phyloP scores from a whole-genome alignment of 2,113 vertebrate genomes.

The Clarias macrocephalus region DNA sequence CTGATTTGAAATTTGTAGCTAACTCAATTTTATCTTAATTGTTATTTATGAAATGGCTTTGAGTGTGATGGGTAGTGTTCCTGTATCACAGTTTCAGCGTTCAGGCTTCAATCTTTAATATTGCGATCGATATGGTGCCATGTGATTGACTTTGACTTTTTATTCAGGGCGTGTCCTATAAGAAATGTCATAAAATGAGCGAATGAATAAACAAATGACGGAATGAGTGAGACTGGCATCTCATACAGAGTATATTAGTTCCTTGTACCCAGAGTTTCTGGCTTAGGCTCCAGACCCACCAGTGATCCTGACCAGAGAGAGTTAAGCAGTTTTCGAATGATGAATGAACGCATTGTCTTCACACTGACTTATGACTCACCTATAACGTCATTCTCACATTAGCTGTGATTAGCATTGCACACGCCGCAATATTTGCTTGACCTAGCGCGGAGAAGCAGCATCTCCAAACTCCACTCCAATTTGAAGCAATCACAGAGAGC shows the following conservation, averaged over 20 bases:
- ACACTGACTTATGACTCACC: not conserved
- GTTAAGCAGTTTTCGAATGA: not conserved
- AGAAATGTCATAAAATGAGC: not conserved
- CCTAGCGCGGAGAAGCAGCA: not conserved
- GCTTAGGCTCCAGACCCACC: not conserved
- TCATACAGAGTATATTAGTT: not conserved
- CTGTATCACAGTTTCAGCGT: not conserved
- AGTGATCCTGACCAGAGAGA: not conserved
- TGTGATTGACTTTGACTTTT: not conserved
- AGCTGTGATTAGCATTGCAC: not conserved
- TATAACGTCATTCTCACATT: not conserved
- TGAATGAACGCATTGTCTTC: not conserved
- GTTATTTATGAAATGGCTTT: not conserved
- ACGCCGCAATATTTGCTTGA: not conserved
- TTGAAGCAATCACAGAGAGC: not conserved
- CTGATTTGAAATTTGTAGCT: not conserved
- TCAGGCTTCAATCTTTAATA: not conserved
- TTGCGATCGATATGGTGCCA: not conserved
- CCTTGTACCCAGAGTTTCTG: not conserved
- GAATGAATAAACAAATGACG: not conserved
- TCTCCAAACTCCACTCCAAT: not conserved
- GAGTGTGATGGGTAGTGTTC: not conserved
- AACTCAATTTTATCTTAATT: not conserved
- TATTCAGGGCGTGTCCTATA: not conserved
- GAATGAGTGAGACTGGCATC: not conserved